phyloP scores from a whole-genome alignment of 2,797 vertebrate species.

The Gallinago solitaria region DNA sequence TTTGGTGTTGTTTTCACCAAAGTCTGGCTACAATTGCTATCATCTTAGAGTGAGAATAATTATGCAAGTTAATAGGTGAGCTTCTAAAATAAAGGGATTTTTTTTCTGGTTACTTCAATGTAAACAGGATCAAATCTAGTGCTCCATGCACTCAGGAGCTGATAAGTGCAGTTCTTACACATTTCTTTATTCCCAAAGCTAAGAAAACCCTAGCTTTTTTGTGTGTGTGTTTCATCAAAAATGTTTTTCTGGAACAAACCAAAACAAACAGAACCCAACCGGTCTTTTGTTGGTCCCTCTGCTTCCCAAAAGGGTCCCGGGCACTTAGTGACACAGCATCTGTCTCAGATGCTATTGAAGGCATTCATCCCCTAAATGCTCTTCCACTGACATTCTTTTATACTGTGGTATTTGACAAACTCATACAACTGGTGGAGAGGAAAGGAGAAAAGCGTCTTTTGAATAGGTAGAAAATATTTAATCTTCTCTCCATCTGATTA shows the following conservation, averaged over 20 bases:
- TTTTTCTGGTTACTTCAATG: background rate
- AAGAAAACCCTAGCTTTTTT: background rate
- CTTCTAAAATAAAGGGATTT: background rate
- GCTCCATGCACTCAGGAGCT: background rate
- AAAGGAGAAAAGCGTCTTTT: conserved; percentile 10
- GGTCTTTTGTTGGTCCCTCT: background rate
- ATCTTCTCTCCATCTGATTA: background rate
- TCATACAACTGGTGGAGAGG: background rate
- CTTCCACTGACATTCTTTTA: conserved; percentile 31
- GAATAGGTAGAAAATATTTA: conserved; percentile 33
- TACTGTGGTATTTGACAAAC: conserved; percentile 52
- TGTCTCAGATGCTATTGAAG: conserved; percentile 26
- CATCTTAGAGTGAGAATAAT: background rate
- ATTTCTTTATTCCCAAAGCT: background rate
- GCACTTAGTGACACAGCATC: conserved; percentile 23
- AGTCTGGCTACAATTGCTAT: background rate
- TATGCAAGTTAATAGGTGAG: background rate
- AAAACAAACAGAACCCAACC: conserved; percentile 45
- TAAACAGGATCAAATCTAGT: background rate
- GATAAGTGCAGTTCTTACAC: background rate
- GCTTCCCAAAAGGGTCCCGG: conserved; percentile 17
- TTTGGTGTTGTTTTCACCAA: background rate
- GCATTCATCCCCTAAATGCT: conserved; percentile 3
- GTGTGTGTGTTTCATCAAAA: background rate
- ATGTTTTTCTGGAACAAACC: conserved; percentile 45